Conservation (phyloP, 2,888 invertebrate species). For the Phrixothrix hirtus region DNA sequence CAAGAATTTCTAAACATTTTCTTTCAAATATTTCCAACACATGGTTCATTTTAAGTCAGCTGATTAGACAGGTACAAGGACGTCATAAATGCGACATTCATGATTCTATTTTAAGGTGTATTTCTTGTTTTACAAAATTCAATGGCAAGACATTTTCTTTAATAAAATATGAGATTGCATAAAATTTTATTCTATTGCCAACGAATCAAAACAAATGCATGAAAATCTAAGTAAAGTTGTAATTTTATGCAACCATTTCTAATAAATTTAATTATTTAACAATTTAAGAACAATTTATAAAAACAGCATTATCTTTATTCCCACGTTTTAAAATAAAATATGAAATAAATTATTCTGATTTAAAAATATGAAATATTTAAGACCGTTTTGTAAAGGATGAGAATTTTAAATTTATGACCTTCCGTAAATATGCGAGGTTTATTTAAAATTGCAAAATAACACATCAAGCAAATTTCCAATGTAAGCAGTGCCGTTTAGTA, state of each 20-base stretch:
- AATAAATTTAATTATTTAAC: background rate
- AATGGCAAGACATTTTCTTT: background rate
- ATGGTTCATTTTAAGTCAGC: constrained; percentile 14
- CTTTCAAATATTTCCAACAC: background rate
- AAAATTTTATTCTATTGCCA: background rate
- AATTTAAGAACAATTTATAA: background rate
- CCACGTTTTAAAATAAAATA: background rate
- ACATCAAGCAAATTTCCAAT: no score
- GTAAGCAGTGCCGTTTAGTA: no score
- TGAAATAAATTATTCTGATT: no score
- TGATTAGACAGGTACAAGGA: constrained; percentile 22
- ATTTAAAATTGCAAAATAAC: no score
- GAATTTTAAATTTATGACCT: no score
- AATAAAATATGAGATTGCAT: background rate
- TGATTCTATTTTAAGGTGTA: constrained; percentile 8
- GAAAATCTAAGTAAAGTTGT: background rate
- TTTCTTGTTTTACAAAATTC: constrained; percentile 7
- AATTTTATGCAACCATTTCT: background rate
- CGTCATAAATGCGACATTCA: constrained; percentile 17
- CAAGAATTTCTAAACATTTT: constrained; percentile 5
- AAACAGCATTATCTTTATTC: background rate
- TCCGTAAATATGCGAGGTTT: no score
- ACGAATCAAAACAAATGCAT: no score
- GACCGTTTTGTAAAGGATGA: no score
- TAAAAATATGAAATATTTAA: no score